phyloP scores from a whole-genome alignment of 2,113 vertebrate genomes.

The Zosterops japonicus region DNA sequence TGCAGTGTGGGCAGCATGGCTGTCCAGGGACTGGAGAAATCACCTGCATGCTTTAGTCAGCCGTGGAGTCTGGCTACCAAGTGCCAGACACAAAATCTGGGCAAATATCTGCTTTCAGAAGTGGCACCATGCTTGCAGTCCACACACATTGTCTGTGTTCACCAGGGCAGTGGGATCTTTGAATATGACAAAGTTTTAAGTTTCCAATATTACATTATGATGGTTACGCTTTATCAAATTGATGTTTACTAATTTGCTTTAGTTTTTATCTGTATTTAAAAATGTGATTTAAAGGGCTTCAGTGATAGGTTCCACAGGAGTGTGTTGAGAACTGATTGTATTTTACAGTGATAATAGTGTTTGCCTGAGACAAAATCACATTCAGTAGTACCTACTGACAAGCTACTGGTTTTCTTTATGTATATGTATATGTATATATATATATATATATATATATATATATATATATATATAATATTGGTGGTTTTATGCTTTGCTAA shows the following conservation, averaged over 20 bases:
- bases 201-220: neutral
- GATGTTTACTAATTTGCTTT: neutral
- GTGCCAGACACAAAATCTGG: neutral
- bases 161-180: neutral
- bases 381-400: neutral
- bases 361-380: neutral
- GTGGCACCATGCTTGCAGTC: neutral
- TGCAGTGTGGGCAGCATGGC: rapidly evolving
- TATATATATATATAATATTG: neutral
- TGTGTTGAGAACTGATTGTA: neutral
- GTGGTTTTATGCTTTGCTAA: neutral
- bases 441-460: neutral
- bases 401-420: neutral
- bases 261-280: neutral
- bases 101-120: neutral
- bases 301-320: neutral
- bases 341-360: neutral
- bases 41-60: neutral
- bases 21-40: neutral
- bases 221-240: neutral
- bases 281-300: neutral
- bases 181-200: neutral
- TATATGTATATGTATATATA: neutral
- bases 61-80: rapidly evolving
- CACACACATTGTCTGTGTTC: neutral